Evolutionary conservation across 2,797 vertebrate species (phyloP).

Genomic region (Selene dorsalis): DNA sequence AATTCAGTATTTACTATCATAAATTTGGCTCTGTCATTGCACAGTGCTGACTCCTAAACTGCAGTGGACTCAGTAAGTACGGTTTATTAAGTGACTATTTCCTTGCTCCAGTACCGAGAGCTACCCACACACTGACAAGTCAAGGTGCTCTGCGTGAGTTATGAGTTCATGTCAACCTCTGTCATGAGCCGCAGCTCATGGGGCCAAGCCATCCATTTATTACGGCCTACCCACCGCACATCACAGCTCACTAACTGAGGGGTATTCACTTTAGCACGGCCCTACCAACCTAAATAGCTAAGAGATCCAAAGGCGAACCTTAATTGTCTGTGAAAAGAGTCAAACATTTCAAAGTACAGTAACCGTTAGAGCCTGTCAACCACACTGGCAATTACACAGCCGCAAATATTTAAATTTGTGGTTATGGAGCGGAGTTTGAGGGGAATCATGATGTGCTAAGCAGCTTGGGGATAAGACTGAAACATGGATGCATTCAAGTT

Average conservation of each 20-base stretch:
- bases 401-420: constrained; percentile 83
- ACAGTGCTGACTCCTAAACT: constrained; percentile 12
- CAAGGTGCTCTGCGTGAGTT: constrained; percentile 63
- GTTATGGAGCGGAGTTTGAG: constrained; percentile 66
- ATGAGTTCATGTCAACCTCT: constrained; percentile 62
- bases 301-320: constrained; percentile 70
- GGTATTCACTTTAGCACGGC: constrained; percentile 59
- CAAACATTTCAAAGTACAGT: constrained; percentile 76
- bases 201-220: constrained; percentile 58
- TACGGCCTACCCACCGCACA: constrained; percentile 45
- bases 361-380: constrained; percentile 73
- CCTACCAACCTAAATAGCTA: constrained; percentile 63
- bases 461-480: constrained; percentile 48
- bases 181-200: constrained; percentile 47
- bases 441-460: constrained; percentile 72
- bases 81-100: constrained; percentile 55
- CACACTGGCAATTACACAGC: constrained; percentile 74
- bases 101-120: constrained; percentile 29
- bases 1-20: not conserved
- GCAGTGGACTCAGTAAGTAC: constrained; percentile 10
- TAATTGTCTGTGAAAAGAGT: constrained; percentile 81
- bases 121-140: constrained; percentile 66
- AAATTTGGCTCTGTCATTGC: constrained; percentile 14
- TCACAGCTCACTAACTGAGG: constrained; percentile 61
- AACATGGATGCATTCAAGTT: constrained; percentile 56